Evolutionary conservation across 2,888 invertebrate species (phyloP), one percentile per base, ranked within the genome.

Genomic region (Rapana venosa): DNA sequence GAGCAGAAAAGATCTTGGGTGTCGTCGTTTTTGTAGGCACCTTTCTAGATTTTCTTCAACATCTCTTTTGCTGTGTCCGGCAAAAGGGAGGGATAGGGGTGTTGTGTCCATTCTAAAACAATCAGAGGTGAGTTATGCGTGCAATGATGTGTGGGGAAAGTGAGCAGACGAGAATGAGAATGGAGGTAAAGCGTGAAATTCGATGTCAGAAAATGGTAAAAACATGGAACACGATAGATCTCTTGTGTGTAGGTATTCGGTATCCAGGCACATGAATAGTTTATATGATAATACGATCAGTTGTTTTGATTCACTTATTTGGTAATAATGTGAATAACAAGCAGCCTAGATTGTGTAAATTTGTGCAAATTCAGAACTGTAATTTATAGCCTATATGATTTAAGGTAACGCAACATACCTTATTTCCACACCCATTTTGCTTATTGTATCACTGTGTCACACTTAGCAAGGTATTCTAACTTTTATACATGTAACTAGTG

Each of bases 1-100:
- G 66, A 66, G 47, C 32, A 66, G 35, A 26, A 35, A 66, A 32
- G 66, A n/a, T n/a, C 66, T 35, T 56, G 86, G 86, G 86, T 86
- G 86, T 86, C 86, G 61, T 66, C 86, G 5, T 22, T 47, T 47
- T 47, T 47, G 47, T 47, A 2, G 47, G 47, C 47, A 47, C 13
- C 30, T 6, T 13, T 32, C 0, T 30, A 2, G 56, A 13, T 58
- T 85, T 32, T 30, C 56, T 30, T 17, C n/a, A 5, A 11, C 30
- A 35, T 86, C 26, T 58, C 66, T 20, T 66, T 30, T 61, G 30
- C 66, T 86, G 30, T 86, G 58, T 61, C 8, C n/a, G 32, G 35
- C 86, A 86, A 30, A 47, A 58, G 30, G 32, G 32, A 58, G 58
- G n/a, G n/a, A n/a, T 26, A 36, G 85, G 58, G 35, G 30, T 66